phyloP scores from a whole-genome alignment of 2,113 vertebrate genomes.

The Psettodes erumei region DNA sequence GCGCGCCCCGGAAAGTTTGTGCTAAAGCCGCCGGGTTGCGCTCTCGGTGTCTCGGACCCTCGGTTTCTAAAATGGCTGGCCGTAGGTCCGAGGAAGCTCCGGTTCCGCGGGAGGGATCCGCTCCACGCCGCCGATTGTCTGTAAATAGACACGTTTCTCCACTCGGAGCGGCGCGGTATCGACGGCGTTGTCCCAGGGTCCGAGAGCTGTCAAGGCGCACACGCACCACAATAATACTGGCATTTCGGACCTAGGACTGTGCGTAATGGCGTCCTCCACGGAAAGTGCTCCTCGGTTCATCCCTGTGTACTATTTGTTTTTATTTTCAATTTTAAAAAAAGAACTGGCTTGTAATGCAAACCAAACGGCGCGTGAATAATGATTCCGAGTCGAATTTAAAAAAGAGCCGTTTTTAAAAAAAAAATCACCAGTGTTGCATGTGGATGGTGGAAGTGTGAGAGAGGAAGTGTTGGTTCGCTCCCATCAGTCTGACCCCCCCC shows the following conservation, averaged over 20 bases:
- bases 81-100: slow-evolving; percentile 81
- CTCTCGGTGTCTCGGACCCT: slow-evolving; percentile 83
- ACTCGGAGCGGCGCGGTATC: slow-evolving; percentile 14
- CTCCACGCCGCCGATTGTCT: slow-evolving; percentile 27
- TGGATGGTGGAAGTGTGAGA: slow-evolving; percentile 2
- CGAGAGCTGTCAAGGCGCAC: slow-evolving; percentile 72
- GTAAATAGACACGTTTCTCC: slow-evolving; percentile 45
- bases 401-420: not conserved
- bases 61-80: slow-evolving; percentile 87
- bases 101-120: slow-evolving; percentile 47
- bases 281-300: slow-evolving; percentile 53
- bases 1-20: slow-evolving; percentile 78
- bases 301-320: not conserved
- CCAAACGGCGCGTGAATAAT: not conserved
- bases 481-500: slow-evolving; percentile 36
- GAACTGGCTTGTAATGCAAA: not conserved
- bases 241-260: slow-evolving; percentile 81
- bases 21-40: slow-evolving; percentile 57
- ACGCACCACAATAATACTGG: slow-evolving; percentile 37
- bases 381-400: not conserved
- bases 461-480: slow-evolving; percentile 26
- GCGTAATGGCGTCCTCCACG: slow-evolving; percentile 84
- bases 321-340: too few relatives aligned
- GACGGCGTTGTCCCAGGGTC: slow-evolving; percentile 73
- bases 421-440: slow-evolving; percentile 8